These are phyloP conservation scores for Discoglossus pictus DNA, from an alignment of 2,797 vertebrate genomes.

Conservation along the genomic window DNA sequence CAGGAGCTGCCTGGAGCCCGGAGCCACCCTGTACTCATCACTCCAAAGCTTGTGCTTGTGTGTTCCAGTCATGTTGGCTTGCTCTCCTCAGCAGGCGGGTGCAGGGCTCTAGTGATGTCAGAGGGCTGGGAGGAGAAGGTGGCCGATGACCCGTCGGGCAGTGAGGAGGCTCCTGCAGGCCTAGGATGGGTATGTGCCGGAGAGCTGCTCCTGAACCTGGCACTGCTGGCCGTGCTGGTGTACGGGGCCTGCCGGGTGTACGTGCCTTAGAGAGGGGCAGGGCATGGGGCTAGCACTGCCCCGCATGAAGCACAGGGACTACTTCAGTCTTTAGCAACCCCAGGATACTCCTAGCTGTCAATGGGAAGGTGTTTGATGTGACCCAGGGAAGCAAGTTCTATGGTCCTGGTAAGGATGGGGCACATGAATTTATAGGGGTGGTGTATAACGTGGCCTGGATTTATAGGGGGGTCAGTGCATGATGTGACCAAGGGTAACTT, in stretches of 20 bases:
- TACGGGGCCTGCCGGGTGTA: conserved; percentile 81
- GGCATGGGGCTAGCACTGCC: conserved; percentile 81
- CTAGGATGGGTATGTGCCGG: conserved; percentile 69
- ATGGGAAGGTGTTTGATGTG: conserved; percentile 97
- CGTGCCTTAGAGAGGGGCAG: conserved; percentile 81
- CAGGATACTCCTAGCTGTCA: conserved; percentile 95
- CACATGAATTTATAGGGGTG: too few species aligned
- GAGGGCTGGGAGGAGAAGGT: conserved; percentile 58
- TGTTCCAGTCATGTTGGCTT: too few species aligned
- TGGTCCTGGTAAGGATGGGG: conserved; percentile 89
- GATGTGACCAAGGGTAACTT: too few species aligned
- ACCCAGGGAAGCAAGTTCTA: conserved; percentile 96
- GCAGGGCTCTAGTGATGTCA: conserved; percentile 57
- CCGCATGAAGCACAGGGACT: conserved; percentile 96
- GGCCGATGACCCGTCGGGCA: conserved; percentile 50
- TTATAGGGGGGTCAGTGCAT: too few species aligned
- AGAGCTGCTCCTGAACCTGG: conserved; percentile 79
- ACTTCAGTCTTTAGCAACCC: conserved; percentile 91
- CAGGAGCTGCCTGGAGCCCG: too few species aligned
- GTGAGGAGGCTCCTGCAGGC: conserved; percentile 63
- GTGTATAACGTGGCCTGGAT: too few species aligned
- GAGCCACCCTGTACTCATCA: too few species aligned
- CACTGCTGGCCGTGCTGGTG: conserved; percentile 69
- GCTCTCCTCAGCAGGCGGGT: too few species aligned
- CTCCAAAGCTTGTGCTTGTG: too few species aligned